Conservation (phyloP, 2,797 vertebrate genomes). For the Microchirus variegatus region DNA sequence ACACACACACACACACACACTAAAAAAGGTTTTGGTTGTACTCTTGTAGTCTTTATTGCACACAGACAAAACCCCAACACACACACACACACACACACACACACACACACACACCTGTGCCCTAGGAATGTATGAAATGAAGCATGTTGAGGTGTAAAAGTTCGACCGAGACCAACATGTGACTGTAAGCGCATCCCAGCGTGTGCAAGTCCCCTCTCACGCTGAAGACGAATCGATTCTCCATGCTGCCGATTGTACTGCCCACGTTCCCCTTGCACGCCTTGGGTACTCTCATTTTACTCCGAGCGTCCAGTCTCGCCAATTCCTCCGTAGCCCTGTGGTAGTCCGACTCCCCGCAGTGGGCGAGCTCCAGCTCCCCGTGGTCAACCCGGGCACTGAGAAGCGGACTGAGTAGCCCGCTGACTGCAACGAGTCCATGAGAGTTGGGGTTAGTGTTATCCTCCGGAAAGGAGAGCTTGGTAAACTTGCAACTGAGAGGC, state of each 20-base stretch:
- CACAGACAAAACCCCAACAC: too few relatives aligned
- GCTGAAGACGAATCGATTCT: not conserved
- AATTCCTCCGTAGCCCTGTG: not conserved
- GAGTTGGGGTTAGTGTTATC: not conserved
- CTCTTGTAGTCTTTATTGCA: too few relatives aligned
- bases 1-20: too few relatives aligned
- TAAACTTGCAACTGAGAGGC: not conserved
- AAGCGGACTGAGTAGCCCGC: not conserved
- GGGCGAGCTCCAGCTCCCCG: not conserved
- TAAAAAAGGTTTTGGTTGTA: too few relatives aligned
- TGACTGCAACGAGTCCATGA: too few relatives aligned
- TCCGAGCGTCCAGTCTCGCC: not conserved
- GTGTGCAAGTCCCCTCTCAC: slow-evolving; percentile 8
- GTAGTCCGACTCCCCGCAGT: not conserved
- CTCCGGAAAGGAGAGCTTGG: not conserved
- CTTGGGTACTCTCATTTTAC: not conserved
- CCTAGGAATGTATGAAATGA: not conserved
- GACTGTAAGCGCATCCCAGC: not conserved
- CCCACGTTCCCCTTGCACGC: not conserved
- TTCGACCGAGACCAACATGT: not conserved
- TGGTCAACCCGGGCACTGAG: not conserved
- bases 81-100: too few relatives aligned
- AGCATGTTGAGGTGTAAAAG: slow-evolving; percentile 9
- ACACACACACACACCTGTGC: too few relatives aligned
- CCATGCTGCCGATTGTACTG: not conserved